A percentile compares a stretch with the other conserved stretches of the same genome.
Evolutionary conservation across 64 coral and sea anemone genomes (phyloP).

Genomic region (Astreopora myriophthalma): DNA sequence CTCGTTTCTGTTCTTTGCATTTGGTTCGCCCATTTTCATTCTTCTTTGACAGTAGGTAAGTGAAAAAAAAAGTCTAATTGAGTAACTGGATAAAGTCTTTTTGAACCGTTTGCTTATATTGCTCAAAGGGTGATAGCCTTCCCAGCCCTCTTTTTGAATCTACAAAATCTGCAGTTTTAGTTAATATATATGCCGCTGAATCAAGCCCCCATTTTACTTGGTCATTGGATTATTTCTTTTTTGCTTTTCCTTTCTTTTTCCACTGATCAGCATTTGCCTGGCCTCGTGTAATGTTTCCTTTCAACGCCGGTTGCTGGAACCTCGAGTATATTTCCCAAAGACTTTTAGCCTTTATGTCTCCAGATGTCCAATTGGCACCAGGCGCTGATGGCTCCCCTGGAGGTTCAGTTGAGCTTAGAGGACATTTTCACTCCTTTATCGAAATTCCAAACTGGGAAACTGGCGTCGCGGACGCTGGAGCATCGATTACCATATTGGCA

Average conservation of each 20-base stretch:
- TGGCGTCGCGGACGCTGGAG: constrained; percentile 17
- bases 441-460: constrained; percentile 38
- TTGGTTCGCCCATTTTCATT: too few species aligned
- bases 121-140: too few species aligned
- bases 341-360: constrained; percentile 9
- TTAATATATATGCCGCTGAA: too few species aligned
- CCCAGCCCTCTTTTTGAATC: too few species aligned
- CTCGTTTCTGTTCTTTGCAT: too few species aligned
- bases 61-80: too few species aligned
- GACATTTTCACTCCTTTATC: constrained; percentile 17
- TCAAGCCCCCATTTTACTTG: too few species aligned
- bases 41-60: too few species aligned
- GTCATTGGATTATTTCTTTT: too few species aligned
- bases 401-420: constrained; percentile 29
- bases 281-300: constrained; percentile 59
- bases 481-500: constrained; percentile 39
- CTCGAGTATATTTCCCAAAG: constrained; percentile 43
- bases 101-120: too few species aligned
- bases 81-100: too few species aligned
- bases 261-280: not conserved
- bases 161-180: too few species aligned
- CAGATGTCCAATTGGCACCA: not conserved
- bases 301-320: not conserved
- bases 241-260: not conserved
- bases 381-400: not conserved